Conservation (phyloP, 2,113 vertebrate genomes). For the Leuciscus idus region DNA sequence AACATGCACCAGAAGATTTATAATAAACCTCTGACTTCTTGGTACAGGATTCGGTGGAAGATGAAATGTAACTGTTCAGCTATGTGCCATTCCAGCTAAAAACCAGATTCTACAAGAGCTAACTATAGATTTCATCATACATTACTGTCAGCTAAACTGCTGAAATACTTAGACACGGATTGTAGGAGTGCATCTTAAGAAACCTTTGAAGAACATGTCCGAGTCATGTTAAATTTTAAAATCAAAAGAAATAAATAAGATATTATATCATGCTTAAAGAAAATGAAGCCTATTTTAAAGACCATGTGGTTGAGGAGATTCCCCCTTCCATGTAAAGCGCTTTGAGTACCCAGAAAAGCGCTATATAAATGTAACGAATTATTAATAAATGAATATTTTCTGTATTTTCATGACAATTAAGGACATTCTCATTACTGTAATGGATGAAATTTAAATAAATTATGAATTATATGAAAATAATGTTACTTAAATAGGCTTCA, state of each 20-base stretch:
- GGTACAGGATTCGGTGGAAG: slow-evolving; percentile 12
- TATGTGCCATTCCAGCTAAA: background rate
- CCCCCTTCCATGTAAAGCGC: too few relatives aligned
- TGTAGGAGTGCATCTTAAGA: background rate
- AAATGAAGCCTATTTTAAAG: background rate
- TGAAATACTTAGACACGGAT: background rate
- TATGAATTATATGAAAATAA: background rate
- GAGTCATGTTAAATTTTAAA: background rate
- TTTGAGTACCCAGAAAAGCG: too few relatives aligned
- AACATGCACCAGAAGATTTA: slow-evolving; percentile 9
- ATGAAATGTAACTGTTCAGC: background rate
- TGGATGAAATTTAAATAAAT: background rate
- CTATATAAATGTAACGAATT: too few relatives aligned
- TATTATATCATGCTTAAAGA: background rate
- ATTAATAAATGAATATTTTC: background rate
- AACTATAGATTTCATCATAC: background rate
- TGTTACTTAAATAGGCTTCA: background rate
- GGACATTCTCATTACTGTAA: background rate
- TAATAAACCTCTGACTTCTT: slow-evolving; percentile 22
- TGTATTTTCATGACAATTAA: background rate
- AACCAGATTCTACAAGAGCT: background rate
- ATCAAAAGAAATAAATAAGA: background rate
- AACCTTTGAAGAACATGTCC: background rate
- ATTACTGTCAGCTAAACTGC: background rate
- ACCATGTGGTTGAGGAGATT: background rate